Conservation (phyloP, 2,797 vertebrate species). For the Phrynocephalus vlangalii region DNA sequence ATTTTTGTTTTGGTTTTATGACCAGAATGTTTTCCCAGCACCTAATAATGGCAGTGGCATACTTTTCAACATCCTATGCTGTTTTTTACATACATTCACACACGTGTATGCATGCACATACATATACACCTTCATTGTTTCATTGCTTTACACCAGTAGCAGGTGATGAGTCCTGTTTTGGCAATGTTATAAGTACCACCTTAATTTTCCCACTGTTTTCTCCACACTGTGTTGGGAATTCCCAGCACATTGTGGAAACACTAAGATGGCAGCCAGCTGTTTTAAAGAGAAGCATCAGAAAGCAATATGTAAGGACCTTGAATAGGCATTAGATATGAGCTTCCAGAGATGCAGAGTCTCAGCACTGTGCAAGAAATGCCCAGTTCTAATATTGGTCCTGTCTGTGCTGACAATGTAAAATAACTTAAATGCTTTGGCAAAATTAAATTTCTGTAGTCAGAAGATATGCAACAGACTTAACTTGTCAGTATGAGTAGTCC, state of each 20-base stretch:
- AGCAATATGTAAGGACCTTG: not conserved
- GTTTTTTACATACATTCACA: not conserved
- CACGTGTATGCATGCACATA: not conserved
- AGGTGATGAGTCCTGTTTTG: not conserved
- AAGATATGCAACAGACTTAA: slow-evolving; percentile 22
- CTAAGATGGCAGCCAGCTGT: not conserved
- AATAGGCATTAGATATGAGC: not conserved
- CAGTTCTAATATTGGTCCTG: not conserved
- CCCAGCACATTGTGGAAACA: not conserved
- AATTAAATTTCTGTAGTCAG: not conserved
- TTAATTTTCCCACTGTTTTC: not conserved
- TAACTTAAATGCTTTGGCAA: slow-evolving; percentile 36
- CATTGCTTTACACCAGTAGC: not conserved
- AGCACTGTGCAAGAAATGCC: not conserved
- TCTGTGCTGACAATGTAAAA: not conserved
- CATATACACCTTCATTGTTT: not conserved
- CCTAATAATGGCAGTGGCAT: not conserved
- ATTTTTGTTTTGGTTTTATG: too few species aligned
- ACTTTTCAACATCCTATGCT: not conserved
- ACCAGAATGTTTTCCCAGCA: too few species aligned
- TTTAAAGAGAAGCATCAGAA: not conserved
- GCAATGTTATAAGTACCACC: not conserved
- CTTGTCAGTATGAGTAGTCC: slow-evolving; percentile 44
- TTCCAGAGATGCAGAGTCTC: not conserved
- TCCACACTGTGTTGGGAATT: not conserved